A percentile compares a stretch with the other conserved stretches of the same genome.
Evolutionary conservation across 2,888 invertebrate genomes (phyloP).

Genomic region (Lapara coniferarum): DNA sequence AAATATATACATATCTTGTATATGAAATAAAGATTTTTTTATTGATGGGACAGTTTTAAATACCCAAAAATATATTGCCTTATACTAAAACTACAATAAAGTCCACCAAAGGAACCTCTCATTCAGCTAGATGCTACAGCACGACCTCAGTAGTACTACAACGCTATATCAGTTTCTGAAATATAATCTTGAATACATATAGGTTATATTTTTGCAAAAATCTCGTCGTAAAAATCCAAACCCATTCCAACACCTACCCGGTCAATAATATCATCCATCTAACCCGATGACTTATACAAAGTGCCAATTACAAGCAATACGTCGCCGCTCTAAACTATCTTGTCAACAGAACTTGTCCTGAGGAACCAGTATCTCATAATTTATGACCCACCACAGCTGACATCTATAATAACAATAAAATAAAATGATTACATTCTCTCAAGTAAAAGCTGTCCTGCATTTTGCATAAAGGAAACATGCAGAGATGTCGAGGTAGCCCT

Average conservation of each 20-base stretch:
- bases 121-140: no score
- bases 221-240: background rate
- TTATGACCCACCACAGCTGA: slow-evolving; percentile 8
- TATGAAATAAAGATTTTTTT: no score
- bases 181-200: no score
- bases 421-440: slow-evolving; percentile 13
- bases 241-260: background rate
- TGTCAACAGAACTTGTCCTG: slow-evolving; percentile 13
- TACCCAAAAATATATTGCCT: no score
- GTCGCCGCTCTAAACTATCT: slow-evolving; percentile 18
- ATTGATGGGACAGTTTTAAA: no score
- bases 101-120: no score
- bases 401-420: slow-evolving; percentile 24
- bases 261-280: background rate
- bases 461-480: slow-evolving; percentile 14
- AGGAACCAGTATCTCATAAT: slow-evolving; percentile 8
- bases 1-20: no score
- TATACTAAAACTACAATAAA: no score
- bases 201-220: background rate
- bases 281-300: slow-evolving; percentile 11
- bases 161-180: no score
- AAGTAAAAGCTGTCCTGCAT: slow-evolving; percentile 12
- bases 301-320: slow-evolving; percentile 22
- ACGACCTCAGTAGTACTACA: no score
- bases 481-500: no score